Conservation (phyloP, 2,797 vertebrate species). For the Diplodus sargus region DNA sequence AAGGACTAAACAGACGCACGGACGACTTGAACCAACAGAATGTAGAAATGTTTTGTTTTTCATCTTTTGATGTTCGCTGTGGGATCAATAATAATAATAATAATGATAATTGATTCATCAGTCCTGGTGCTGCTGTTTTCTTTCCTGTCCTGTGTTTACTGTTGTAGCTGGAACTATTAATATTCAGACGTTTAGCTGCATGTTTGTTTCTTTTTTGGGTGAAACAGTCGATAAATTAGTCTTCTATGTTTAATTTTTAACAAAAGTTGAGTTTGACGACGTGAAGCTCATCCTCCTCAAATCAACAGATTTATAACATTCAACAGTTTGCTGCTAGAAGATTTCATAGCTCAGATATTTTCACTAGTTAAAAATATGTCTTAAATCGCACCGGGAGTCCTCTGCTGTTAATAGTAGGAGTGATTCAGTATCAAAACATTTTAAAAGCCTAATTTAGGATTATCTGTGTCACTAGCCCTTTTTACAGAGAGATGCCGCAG, state of each 20-base stretch:
- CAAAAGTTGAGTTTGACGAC: background rate
- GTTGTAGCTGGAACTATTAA: background rate
- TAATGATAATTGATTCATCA: constrained; percentile 41
- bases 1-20: constrained; percentile 15
- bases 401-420: too few relatives aligned
- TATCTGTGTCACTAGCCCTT: background rate
- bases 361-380: too few relatives aligned
- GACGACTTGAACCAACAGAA: constrained; percentile 51
- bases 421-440: too few relatives aligned
- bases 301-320: background rate
- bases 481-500: too few relatives aligned
- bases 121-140: background rate
- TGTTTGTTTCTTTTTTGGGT: background rate
- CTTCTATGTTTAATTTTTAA: background rate
- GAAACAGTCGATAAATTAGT: background rate
- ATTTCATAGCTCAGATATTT: background rate
- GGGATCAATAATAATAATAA: constrained; percentile 60
- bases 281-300: background rate
- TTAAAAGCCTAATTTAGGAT: too few relatives aligned
- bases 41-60: constrained; percentile 56
- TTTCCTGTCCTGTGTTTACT: constrained; percentile 18
- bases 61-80: constrained; percentile 52
- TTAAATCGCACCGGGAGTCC: too few relatives aligned
- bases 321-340: background rate
- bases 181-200: background rate